Evolutionary conservation across 2,888 invertebrate species (phyloP), one percentile per base, ranked within the genome.

Genomic region (Fragum sueziense): DNA sequence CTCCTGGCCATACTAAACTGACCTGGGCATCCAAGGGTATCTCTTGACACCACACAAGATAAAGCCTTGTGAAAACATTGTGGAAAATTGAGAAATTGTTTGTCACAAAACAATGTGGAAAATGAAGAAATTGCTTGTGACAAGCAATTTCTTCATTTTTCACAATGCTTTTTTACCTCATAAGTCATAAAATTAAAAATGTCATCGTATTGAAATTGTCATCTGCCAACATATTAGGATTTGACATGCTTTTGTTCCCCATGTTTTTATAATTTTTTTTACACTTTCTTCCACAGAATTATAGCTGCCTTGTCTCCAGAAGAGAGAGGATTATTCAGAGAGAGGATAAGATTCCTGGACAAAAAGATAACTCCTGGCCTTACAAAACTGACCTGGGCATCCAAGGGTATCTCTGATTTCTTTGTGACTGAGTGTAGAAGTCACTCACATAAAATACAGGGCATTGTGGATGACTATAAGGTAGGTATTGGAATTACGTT

Each of bases 401-500:
- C 91, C 4, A 91, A 91, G 75, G 91, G 91, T 20, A 90, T 91
- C 86, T 90, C 91, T 25, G 93, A 93, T 72, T 92, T 90, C 80
- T 93, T 93, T 85, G 91, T 93, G 68, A 88, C 86, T 11, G 93
- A 93, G 61, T 93, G 93, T 81, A 87, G 93, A 20, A 80, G 89
- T 34, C 91, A 92, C 77, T 93, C 93, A 41, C 88, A 88, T 73
- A 92, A 91, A 85, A 88, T 91, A 57, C 93, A 97, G 94, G 95
- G 96, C 80, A 96, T 96, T 87, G 94, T 97, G 7, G 96, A 96
- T 76, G 95, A 96, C 22, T 98, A 97, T 92, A 97, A 98, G 93
- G 84, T 79, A 61, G 31, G 2, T 22, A 2, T 20, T 11, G 14
- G 25, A 27, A 57, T n/a, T 54, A n/a, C 22, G n/a, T n/a, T 37